phyloP scores from a whole-genome alignment of 1,140 invertebrate genomes.

The Micrasema minimum region DNA sequence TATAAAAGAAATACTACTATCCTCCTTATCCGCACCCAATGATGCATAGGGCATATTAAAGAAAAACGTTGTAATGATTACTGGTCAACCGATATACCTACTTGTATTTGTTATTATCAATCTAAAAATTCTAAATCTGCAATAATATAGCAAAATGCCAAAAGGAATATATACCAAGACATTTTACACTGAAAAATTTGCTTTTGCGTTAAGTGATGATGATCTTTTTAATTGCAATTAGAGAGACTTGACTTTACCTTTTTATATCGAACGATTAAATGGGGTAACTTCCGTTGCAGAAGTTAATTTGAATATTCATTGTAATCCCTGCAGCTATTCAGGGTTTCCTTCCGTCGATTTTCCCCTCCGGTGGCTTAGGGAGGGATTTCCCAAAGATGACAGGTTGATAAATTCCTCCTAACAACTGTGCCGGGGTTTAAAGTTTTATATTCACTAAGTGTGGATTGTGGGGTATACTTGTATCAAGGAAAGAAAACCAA shows the following conservation, averaged over 20 bases:
- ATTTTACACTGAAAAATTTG: no score
- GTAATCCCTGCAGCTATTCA: slow-evolving; percentile 3
- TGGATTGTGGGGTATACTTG: slow-evolving; percentile 1
- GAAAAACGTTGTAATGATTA: no score
- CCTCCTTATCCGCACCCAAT: no score
- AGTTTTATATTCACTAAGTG: slow-evolving; percentile 1
- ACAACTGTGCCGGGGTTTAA: not conserved
- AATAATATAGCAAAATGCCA: no score
- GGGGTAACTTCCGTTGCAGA: slow-evolving; percentile 17
- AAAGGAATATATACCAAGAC: no score
- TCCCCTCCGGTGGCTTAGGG: not conserved
- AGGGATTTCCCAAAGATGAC: slow-evolving; percentile 7
- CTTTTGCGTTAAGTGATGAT: no score
- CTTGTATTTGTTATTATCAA: no score
- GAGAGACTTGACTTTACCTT: slow-evolving; percentile 3
- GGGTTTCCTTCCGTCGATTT: slow-evolving; percentile 19
- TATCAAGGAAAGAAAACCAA: not conserved
- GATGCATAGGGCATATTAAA: no score
- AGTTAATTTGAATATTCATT: slow-evolving; percentile 22
- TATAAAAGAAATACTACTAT: no score
- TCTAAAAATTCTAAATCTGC: no score
- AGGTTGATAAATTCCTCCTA: slow-evolving; percentile 14
- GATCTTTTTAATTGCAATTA: slow-evolving; percentile 17
- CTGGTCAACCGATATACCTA: no score
- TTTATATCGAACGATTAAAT: not conserved